These are phyloP conservation scores for Aleiodes leptofemur DNA, from an alignment of 2,888 invertebrate genomes.

Conservation along the genomic window DNA sequence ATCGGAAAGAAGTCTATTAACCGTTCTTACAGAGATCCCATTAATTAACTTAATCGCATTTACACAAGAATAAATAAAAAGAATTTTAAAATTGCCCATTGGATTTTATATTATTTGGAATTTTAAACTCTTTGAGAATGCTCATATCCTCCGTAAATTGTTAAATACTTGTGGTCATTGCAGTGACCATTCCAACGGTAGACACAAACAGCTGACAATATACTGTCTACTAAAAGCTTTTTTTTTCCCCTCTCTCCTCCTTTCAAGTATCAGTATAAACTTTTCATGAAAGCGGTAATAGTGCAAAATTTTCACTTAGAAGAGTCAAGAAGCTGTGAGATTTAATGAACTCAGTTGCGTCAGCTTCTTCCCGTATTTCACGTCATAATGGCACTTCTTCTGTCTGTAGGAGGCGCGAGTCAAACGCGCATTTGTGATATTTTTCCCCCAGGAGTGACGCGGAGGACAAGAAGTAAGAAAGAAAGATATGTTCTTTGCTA, in stretches of 20 bases:
- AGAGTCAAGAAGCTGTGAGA: slow-evolving; percentile 12
- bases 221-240: background rate
- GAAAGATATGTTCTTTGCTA: slow-evolving; percentile 14
- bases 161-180: background rate
- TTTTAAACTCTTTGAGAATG: background rate
- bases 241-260: background rate
- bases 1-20: no score
- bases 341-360: slow-evolving; percentile 39
- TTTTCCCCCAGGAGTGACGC: background rate
- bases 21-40: no score
- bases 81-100: background rate
- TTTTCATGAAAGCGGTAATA: background rate
- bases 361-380: slow-evolving; percentile 38
- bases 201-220: slow-evolving; percentile 3
- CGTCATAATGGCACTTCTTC: slow-evolving; percentile 56
- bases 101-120: background rate
- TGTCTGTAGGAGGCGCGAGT: slow-evolving; percentile 42
- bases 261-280: slow-evolving; percentile 38
- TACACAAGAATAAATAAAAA: no score
- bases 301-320: slow-evolving; percentile 43
- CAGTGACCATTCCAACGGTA: no score
- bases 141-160: background rate
- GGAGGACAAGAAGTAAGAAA: background rate
- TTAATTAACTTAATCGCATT: no score
- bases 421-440: slow-evolving; percentile 28